Evolutionary conservation across 2,797 vertebrate genomes (phyloP).

Genomic region (Uromys caudimaculatus): DNA sequence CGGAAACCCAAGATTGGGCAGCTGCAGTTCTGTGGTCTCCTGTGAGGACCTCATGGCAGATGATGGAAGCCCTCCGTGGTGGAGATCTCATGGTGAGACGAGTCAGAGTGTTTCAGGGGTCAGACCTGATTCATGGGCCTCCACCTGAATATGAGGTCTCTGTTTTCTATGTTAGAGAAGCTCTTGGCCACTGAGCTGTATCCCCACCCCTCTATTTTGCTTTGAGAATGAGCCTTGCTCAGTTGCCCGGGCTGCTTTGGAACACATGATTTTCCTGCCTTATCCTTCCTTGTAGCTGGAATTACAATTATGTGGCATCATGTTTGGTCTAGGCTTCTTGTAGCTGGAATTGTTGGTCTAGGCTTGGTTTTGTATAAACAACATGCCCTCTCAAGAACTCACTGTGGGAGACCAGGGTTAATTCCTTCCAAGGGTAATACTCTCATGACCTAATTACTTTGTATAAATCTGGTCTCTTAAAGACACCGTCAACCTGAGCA

Average conservation of each 20-base stretch:
- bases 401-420: neutral
- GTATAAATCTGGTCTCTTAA: neutral
- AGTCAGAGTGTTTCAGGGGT: neutral
- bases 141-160: neutral
- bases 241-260: neutral
- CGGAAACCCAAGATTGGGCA: neutral
- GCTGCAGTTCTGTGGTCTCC: neutral
- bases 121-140: neutral
- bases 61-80: neutral
- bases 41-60: neutral
- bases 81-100: neutral
- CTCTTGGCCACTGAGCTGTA: neutral
- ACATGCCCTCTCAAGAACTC: neutral
- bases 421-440: neutral
- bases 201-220: neutral
- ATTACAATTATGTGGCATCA: neutral
- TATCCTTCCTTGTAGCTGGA: neutral
- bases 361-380: neutral
- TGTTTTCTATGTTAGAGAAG: neutral
- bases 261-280: neutral
- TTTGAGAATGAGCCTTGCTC: neutral
- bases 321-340: neutral
- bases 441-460: slow-evolving; percentile 5
- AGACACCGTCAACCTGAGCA: neutral
- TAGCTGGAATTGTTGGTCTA: neutral